Evolutionary conservation across 2,888 invertebrate genomes (phyloP), one percentile per base, ranked within the genome.

Genomic region (Cyclophora punctaria): DNA sequence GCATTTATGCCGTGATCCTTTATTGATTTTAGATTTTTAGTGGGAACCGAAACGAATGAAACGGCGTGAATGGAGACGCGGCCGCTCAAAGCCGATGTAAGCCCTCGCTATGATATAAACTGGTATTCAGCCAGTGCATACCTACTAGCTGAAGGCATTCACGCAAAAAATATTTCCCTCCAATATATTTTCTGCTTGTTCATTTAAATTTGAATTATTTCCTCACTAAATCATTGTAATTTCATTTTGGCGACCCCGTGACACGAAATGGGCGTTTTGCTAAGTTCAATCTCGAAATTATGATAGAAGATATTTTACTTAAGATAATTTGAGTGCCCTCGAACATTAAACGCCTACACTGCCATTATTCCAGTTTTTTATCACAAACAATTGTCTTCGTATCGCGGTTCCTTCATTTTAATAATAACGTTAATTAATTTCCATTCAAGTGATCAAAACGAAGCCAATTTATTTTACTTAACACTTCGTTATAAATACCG

Each of bases 1-100:
- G 86, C 86, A 86, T 87, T 88, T 87, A 87, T 83, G 70, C 82
- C 71, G 75, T 85, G 86, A 88, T 87, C 87, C 87, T 85, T 86
- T 87, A 87, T 87, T 87, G 87, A 88, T 88, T 88, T 88, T 87
- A 87, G 87, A 87, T 88, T 88, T 87, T 87, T 87, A 86, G 85
- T 80, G 79, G 80, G 80, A 83, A 85, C 67, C 82, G 84, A 78
- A 83, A 83, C 85, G 87, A 87, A 87, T 88, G 85, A 84, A 86
- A 78, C 76, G 59, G 76, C 67, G 72, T 87, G 86, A 88, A 88
- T 87, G 83, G 86, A 85, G 84, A 85, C 80, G 83, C 77, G 84
- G 71, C 65, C 75, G 76, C 69, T 74, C 72, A 87, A 86, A 86
- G 83, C 87, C 82, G 78, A 49, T 72, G 83, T 87, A 86, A 88